phyloP scores from a whole-genome alignment of 2,888 invertebrate species.

The Catocala fraxini region DNA sequence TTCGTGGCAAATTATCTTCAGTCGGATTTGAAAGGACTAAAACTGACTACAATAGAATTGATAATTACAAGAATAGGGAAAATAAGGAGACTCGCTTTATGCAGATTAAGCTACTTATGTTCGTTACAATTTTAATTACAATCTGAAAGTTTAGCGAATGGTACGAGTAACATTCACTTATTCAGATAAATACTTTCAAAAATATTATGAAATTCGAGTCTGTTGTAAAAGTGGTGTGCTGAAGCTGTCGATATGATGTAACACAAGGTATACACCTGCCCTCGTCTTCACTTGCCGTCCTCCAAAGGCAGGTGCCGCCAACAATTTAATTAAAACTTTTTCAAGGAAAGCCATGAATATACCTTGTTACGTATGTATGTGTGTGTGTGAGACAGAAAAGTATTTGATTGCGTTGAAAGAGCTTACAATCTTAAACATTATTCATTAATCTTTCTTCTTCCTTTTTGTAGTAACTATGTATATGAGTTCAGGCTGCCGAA shows the following conservation, averaged over 20 bases:
- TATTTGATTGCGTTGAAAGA: conserved; percentile 3
- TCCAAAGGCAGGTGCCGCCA: conserved; percentile 20
- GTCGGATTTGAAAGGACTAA: too few relatives aligned
- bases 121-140: too few relatives aligned
- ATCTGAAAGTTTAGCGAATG: not conserved
- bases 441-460: too few relatives aligned
- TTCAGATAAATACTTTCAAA: not conserved
- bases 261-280: conserved; percentile 9
- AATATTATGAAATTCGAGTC: not conserved
- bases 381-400: not conserved
- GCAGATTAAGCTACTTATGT: too few relatives aligned
- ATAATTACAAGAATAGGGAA: too few relatives aligned
- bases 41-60: too few relatives aligned
- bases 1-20: too few relatives aligned
- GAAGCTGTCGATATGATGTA: conserved; percentile 11
- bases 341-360: conserved; percentile 25
- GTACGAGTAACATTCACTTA: not conserved
- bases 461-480: too few relatives aligned
- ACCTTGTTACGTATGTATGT: conserved; percentile 1
- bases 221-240: too few relatives aligned
- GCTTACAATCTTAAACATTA: not conserved
- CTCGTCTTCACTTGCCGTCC: not conserved
- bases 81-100: too few relatives aligned
- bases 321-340: conserved; percentile 48
- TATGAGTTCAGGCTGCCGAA: too few relatives aligned